A percentile compares a stretch with the other conserved stretches of the same genome.
These are phyloP conservation scores for Eretmocerus hayati DNA, from an alignment of 2,888 invertebrate species.

Conservation along the genomic window DNA sequence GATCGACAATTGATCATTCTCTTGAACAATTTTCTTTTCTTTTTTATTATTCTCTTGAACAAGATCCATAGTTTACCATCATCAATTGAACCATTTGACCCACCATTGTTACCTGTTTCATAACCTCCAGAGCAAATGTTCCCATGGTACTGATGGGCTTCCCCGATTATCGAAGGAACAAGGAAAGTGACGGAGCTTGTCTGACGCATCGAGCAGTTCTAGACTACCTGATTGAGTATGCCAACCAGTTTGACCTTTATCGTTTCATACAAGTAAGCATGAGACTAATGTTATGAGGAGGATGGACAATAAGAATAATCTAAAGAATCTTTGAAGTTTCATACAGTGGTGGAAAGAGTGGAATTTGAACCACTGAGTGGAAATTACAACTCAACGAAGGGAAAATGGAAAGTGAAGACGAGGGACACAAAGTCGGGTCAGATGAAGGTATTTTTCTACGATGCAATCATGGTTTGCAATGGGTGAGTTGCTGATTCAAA, in stretches of 20 bases:
- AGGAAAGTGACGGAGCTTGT: slow-evolving; percentile 55
- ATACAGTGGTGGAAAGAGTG: slow-evolving; percentile 48
- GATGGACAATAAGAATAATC: too few relatives aligned
- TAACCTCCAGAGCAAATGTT: slow-evolving; percentile 67
- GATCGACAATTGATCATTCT: too few relatives aligned
- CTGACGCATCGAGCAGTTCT: slow-evolving; percentile 61
- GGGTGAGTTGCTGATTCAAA: too few relatives aligned
- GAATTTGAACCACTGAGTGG: slow-evolving; percentile 16
- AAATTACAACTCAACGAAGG: slow-evolving; percentile 1
- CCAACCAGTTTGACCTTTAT: slow-evolving; percentile 55
- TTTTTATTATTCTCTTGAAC: too few relatives aligned
- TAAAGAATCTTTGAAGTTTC: too few relatives aligned
- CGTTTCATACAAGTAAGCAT: slow-evolving; percentile 61
- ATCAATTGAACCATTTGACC: too few relatives aligned
- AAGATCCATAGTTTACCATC: too few relatives aligned
- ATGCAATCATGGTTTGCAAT: slow-evolving; percentile 62
- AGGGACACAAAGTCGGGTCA: slow-evolving; percentile 46
- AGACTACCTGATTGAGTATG: slow-evolving; percentile 61
- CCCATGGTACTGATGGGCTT: slow-evolving; percentile 77
- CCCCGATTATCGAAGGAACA: slow-evolving; percentile 60
- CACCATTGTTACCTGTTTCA: too few relatives aligned
- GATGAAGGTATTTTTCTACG: slow-evolving; percentile 50
- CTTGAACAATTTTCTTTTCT: too few relatives aligned
- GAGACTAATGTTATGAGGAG: too few relatives aligned
- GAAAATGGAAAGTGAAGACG: slow-evolving; percentile 50